These are phyloP conservation scores for Ctenosaura bakeri DNA, from an alignment of 2,797 vertebrate genomes.

Conservation along the genomic window DNA sequence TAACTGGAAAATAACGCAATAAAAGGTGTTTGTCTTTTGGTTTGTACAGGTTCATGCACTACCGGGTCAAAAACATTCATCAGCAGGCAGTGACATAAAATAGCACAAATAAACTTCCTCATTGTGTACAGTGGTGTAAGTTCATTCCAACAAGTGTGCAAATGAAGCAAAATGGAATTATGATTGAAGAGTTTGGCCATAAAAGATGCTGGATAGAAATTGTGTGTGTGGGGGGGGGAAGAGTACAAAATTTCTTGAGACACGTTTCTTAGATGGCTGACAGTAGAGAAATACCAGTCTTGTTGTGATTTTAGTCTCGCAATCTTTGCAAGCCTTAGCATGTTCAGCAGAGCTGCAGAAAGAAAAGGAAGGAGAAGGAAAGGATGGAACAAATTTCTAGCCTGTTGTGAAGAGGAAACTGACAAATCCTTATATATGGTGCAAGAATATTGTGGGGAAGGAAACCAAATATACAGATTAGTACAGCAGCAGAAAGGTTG, in stretches of 20 bases:
- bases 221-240: conserved; percentile 18
- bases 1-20: not conserved
- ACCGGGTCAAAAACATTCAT: not conserved
- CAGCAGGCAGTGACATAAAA: not conserved
- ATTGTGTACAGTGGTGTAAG: not conserved
- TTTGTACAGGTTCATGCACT: not conserved
- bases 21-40: not conserved
- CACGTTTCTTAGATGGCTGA: conserved; percentile 12
- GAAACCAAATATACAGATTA: conserved; percentile 21
- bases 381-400: not conserved
- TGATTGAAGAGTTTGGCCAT: not conserved
- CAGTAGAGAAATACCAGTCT: not conserved
- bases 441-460: not conserved
- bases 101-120: not conserved
- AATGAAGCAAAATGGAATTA: not conserved
- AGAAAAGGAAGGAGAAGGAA: not conserved
- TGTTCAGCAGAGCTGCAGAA: not conserved
- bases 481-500: fast-evolving
- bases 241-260: conserved; percentile 4
- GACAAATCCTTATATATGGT: conserved; percentile 6
- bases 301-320: conserved; percentile 4
- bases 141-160: not conserved
- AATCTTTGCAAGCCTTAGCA: conserved; percentile 35
- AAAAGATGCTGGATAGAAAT: not conserved
- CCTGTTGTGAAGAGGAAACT: not conserved